Base-by-base conservation (phyloP, 2,113 vertebrate genomes). In the Ammodytes dubius region DNA sequence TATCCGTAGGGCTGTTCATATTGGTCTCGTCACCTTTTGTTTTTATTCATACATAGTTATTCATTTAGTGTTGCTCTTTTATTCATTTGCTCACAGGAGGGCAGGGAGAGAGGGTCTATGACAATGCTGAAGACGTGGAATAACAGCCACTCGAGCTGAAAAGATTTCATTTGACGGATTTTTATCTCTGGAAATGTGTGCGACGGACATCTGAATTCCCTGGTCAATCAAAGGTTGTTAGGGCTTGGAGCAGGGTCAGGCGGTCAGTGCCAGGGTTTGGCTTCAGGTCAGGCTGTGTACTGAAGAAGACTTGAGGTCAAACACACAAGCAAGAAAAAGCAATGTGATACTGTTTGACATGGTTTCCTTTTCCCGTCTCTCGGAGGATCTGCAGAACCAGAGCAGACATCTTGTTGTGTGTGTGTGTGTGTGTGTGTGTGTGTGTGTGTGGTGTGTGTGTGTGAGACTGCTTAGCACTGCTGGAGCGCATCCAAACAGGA, bases 11-110 rank as follows among this genome's bases (percentile, higher is more conserved):
- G 64, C 57, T 81, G 6, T 73, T 88, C 78, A 71, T 72, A 74
- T 69, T 54, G 74, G 71, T 86, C 70, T 61, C 45, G 39, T 79
- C 78, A 77, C 72, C 81, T 69, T 85, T 88, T 81, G 80, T 81
- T 87, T 93, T 92, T 86, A 90, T 92, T 87, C 86, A 91, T 88
- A 37, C 15, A 3, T 87, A 56, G 17, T 94, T 89, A 91, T 90
- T 92, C 83, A 91, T 93, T 93, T 83, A 92, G 86, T 7, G 63
- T 54, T 70, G 39, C 49, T 88, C 45, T 79, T 85, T 92, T 76
- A 89, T 94, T 88, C 14, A 87, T 85, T 43, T 2, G 39, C 75
- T 77, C 56, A 10, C 37, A 13, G 46, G 71, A 83, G 79, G 73
- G 68, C 1, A 42, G 40, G 12, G 46, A 19, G 58, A 57, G 57